Percentiles rank a stretch among this genome's conserved stretches.
Evolutionary conservation across 2,888 invertebrate genomes (phyloP).

Genomic region (Nebria salina): DNA sequence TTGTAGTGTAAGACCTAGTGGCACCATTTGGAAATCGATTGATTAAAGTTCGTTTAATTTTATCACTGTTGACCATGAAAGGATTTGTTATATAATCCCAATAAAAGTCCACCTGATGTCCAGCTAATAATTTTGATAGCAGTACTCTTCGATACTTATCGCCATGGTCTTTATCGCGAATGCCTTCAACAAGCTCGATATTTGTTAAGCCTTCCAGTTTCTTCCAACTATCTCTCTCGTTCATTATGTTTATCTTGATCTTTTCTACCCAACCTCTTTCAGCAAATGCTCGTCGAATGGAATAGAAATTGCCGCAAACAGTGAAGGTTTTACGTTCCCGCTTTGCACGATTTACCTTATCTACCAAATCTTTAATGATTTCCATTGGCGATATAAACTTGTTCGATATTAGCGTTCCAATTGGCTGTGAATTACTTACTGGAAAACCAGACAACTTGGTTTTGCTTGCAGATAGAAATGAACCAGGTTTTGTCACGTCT

Average conservation of each 20-base stretch:
- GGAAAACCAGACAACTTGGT: background rate
- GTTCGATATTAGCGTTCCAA: background rate
- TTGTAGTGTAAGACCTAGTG: constrained; percentile 64
- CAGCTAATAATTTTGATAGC: constrained; percentile 70
- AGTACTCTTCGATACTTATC: constrained; percentile 58
- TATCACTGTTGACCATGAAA: constrained; percentile 56
- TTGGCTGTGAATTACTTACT: background rate
- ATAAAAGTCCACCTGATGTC: constrained; percentile 74
- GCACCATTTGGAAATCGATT: constrained; percentile 57
- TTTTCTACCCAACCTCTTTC: constrained; percentile 81
- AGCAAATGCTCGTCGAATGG: constrained; percentile 69
- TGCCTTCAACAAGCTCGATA: constrained; percentile 55
- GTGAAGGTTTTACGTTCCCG: constrained; percentile 67
- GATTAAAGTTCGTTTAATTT: constrained; percentile 57
- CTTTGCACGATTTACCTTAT: constrained; percentile 64
- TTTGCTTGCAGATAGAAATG: background rate
- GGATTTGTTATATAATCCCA: constrained; percentile 69
- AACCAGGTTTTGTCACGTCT: background rate
- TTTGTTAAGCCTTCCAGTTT: constrained; percentile 52
- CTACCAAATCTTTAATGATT: constrained; percentile 58
- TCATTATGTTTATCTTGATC: constrained; percentile 58
- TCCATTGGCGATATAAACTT: constrained; percentile 16
- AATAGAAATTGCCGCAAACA: constrained; percentile 65
- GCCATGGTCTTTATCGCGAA: constrained; percentile 55
- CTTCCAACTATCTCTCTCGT: constrained; percentile 52